These are phyloP conservation scores for Datnioides undecimradiatus DNA, from an alignment of 2,113 vertebrate species.

Conservation along the genomic window DNA sequence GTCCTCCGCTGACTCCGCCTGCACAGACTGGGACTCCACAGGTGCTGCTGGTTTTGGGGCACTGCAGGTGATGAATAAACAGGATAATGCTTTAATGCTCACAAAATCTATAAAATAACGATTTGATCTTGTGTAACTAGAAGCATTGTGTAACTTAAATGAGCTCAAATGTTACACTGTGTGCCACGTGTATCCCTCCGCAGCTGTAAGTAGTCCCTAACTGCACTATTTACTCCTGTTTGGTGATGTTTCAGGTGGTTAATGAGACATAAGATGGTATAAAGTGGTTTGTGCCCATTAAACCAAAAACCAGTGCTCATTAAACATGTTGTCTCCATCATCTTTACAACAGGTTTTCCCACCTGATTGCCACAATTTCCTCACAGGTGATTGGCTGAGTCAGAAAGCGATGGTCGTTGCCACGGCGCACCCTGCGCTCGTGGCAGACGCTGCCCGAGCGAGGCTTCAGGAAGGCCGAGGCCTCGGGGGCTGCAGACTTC, in stretches of 20 bases:
- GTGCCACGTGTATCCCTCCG: not conserved
- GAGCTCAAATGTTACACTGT: not conserved
- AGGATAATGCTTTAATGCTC: not conserved
- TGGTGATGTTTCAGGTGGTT: not conserved
- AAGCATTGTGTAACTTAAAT: no score
- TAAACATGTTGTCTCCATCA: no score
- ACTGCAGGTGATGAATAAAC: constrained; percentile 37
- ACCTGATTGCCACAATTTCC: constrained; percentile 81
- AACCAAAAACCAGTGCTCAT: no score
- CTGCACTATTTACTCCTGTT: not conserved
- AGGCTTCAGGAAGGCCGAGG: constrained; percentile 77
- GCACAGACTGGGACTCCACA: constrained; percentile 41
- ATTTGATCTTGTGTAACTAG: not conserved
- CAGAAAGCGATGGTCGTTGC: constrained; percentile 78
- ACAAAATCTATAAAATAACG: constrained; percentile 1
- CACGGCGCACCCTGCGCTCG: constrained; percentile 75
- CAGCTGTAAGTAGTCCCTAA: not conserved
- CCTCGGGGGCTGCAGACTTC: constrained; percentile 76
- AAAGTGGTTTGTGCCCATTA: no score
- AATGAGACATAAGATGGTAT: no score
- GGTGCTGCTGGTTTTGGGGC: constrained; percentile 51
- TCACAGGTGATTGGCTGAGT: constrained; percentile 85
- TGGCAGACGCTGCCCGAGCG: constrained; percentile 67
- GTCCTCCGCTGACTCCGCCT: constrained; percentile 57
- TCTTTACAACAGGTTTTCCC: not conserved